Base-by-base conservation (phyloP, 2,888 invertebrate species). In the Sminthurinus aureus region DNA sequence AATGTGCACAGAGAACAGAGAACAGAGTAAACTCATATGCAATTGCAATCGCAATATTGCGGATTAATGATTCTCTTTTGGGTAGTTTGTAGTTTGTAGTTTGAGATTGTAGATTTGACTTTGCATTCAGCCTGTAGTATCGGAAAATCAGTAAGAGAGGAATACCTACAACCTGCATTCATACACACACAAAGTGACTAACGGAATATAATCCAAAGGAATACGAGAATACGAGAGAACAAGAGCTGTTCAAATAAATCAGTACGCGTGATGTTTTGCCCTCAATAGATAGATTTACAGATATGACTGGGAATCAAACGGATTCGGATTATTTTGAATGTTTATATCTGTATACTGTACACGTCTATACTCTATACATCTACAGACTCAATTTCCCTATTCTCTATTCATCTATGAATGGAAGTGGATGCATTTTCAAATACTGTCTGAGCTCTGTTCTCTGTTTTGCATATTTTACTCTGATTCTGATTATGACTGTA, bases 291-390 rank as follows among this genome's bases (percentile, higher is more conserved):
- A 38, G 38, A 38, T 38, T 4, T 1, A 38, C 6, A 75, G n/a
- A 75, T 18, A 24, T 51, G 18, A 26, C 76, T 67, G 22, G 69
- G 77, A 77, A 81, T 81, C 83, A 71, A 81, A 80, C 38, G 83
- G 80, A 80, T 81, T 81, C 38, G 38, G 38, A 38, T 38, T 38
- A 83, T 76, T 76, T 64, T 79, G 74, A 38, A 75, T 80, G 81
- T 83, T 79, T 76, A 83, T 74, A 76, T 52, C 79, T 75, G 52
- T 67, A 64, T 58, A 85, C 52, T 83, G 83, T 85, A 83, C 24
- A 6, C 2, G 26, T 75, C 12, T 66, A 18, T 66, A 64, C 64
- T 24, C 78, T 20, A 8, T 58, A 64, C 75, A 50, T n/a, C n/a
- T n/a, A n/a, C n/a, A n/a, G n/a, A n/a, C n/a, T n/a, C n/a, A n/a